phyloP scores from a whole-genome alignment of 1,140 invertebrate genomes.

The Drosophila funebris region DNA sequence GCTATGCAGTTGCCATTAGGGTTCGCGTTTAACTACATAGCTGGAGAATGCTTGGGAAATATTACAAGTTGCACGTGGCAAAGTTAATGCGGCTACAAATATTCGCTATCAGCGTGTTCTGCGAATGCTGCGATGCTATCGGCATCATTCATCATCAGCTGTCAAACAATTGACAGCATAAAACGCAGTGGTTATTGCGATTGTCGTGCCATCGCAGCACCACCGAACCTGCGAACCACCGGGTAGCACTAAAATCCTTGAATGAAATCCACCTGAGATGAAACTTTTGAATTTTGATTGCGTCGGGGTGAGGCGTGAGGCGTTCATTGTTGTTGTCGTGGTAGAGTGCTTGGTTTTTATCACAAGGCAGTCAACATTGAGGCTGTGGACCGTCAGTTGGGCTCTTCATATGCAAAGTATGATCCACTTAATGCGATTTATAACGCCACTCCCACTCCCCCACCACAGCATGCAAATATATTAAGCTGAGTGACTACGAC shows the following conservation, averaged over 20 bases:
- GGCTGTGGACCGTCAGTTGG: conserved; percentile 17
- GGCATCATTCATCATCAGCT: conserved; percentile 77
- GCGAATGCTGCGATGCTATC: conserved; percentile 51
- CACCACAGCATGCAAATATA: conserved; percentile 56
- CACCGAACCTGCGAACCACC: background rate
- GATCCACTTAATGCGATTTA: conserved; percentile 81
- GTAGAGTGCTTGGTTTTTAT: conserved; percentile 70
- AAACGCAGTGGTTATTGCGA: conserved; percentile 28
- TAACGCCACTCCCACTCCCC: conserved; percentile 45
- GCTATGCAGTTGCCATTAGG: conserved; percentile 59
- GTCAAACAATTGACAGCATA: conserved; percentile 75
- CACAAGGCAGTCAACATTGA: conserved; percentile 22
- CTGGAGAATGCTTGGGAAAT: conserved; percentile 7
- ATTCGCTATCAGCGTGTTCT: conserved; percentile 53
- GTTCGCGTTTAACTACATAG: conserved; percentile 33
- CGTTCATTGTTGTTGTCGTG: conserved; percentile 39
- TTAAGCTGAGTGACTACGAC: conserved; percentile 56
- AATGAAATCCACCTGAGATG: conserved; percentile 68
- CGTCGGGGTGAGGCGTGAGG: conserved; percentile 23
- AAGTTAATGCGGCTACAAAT: conserved; percentile 71
- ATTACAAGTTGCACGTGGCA: conserved; percentile 51
- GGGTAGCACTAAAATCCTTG: conserved; percentile 7
- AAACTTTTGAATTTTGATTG: conserved; percentile 82
- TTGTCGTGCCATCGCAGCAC: background rate
- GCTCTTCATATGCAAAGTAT: conserved; percentile 80